phyloP scores from a whole-genome alignment of 1,140 invertebrate species.

The Drosophila nigromelanica region DNA sequence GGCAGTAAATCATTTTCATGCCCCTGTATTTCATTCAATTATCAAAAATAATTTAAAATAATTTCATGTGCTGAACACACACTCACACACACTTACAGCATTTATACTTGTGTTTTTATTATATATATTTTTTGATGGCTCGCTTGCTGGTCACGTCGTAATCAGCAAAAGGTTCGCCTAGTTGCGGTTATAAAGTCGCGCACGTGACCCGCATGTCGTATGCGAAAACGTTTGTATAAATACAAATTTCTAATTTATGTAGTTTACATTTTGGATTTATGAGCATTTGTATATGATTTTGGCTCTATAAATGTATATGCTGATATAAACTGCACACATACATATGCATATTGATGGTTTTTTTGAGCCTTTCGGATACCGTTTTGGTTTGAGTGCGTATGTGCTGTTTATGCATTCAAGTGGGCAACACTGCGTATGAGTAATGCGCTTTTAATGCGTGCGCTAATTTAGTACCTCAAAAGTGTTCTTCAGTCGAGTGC shows the following conservation, averaged over 20 bases:
- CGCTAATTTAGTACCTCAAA: constrained; percentile 61
- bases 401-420: constrained; percentile 27
- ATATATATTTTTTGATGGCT: constrained; percentile 19
- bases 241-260: constrained; percentile 76
- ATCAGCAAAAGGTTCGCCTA: constrained; percentile 80
- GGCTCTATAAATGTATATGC: constrained; percentile 36
- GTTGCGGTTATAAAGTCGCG: constrained; percentile 71
- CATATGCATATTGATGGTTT: constrained; percentile 48
- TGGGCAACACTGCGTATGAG: constrained; percentile 51
- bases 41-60: constrained; percentile 81
- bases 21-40: constrained; percentile 73
- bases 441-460: constrained; percentile 66
- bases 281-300: constrained; percentile 58
- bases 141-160: constrained; percentile 69
- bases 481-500: constrained; percentile 64
- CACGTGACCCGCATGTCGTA: constrained; percentile 65
- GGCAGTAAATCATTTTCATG: constrained; percentile 65
- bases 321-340: constrained; percentile 1
- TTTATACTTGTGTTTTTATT: constrained; percentile 8
- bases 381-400: background rate
- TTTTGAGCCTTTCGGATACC: constrained; percentile 42
- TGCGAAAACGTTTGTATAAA: constrained; percentile 59
- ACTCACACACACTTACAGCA: constrained; percentile 5
- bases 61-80: constrained; percentile 48
- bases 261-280: constrained; percentile 79